phyloP scores from a whole-genome alignment of 2,888 invertebrate genomes.

The Cephonodes hylas region DNA sequence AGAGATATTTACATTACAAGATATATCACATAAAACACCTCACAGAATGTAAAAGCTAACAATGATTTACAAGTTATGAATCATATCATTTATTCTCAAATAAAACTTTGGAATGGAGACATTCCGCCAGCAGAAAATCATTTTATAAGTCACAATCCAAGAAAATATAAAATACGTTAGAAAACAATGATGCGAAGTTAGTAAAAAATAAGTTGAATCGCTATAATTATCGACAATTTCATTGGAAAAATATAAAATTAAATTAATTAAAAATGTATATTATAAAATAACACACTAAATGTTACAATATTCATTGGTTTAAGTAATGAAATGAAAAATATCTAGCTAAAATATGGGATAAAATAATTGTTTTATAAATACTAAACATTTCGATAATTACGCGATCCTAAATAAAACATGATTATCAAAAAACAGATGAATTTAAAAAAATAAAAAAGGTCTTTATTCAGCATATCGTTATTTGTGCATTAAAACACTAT shows the following conservation, averaged over 20 bases:
- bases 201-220: constrained; percentile 13
- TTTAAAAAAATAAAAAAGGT: constrained; percentile 28
- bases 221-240: not conserved
- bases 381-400: not conserved
- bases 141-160: constrained; percentile 6
- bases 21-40: constrained; percentile 77
- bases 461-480: constrained; percentile 24
- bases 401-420: constrained; percentile 6
- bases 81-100: constrained; percentile 18
- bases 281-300: too few relatives aligned
- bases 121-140: constrained; percentile 11
- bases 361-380: not conserved
- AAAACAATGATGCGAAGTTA: constrained; percentile 5
- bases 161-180: constrained; percentile 7
- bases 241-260: not conserved
- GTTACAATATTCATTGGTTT: too few relatives aligned
- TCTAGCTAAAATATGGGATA: not conserved
- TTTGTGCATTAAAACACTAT: constrained; percentile 21
- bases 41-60: constrained; percentile 65
- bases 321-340: too few relatives aligned
- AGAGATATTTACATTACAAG: constrained; percentile 73
- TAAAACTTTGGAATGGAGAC: constrained; percentile 31
- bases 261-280: not conserved
- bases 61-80: constrained; percentile 33
- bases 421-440: constrained; percentile 4